Evolutionary conservation across 1,140 invertebrate genomes (phyloP), one percentile per base, ranked within the genome.

Genomic region (Vanessa tameamea): DNA sequence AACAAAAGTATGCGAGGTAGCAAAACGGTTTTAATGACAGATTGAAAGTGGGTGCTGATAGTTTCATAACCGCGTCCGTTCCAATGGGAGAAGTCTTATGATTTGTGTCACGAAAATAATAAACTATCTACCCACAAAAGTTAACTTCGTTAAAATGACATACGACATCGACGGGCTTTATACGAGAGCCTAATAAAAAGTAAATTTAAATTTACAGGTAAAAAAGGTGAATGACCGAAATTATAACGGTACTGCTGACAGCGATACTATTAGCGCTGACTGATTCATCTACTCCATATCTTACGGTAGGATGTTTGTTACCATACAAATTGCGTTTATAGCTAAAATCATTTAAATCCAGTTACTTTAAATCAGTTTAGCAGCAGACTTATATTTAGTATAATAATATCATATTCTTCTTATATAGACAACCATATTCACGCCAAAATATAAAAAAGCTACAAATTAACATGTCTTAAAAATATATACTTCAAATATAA

Each of bases 31-130:
- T 53, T 20, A 43, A 14, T 70, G 67, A 69, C 63, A 57, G 48
- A 59, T n/a, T 50, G 63, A 61, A 72, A 74, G 65, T 59, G 16
- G 8, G 68, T 71, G 68, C 31, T 69, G 66, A 77, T 75, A 77
- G 53, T 50, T 75, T 70, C 71, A 76, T 76, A 26, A 23, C 68
- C 6, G 5, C 16, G 23, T n/a, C 31, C 23, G 14, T 43, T 61
- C 16, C 48, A 6, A 12, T 5, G 48, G 13, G 13, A 51, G 61
- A 55, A 47, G 50, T 69, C 37, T 69, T 64, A 69, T 65, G 69
- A 72, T 64, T 72, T 72, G 12, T 59, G 23, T 3, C 23, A 31
- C 13, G 7, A 26, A 13, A 26, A 53, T 20, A 53, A 53, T 50
- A 50, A 50, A 50, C 51, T 16, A n/a, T 16, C 16, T n/a, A 2